These are phyloP conservation scores for Podocnemis expansa DNA, from an alignment of 2,113 vertebrate genomes.

Conservation along the genomic window DNA sequence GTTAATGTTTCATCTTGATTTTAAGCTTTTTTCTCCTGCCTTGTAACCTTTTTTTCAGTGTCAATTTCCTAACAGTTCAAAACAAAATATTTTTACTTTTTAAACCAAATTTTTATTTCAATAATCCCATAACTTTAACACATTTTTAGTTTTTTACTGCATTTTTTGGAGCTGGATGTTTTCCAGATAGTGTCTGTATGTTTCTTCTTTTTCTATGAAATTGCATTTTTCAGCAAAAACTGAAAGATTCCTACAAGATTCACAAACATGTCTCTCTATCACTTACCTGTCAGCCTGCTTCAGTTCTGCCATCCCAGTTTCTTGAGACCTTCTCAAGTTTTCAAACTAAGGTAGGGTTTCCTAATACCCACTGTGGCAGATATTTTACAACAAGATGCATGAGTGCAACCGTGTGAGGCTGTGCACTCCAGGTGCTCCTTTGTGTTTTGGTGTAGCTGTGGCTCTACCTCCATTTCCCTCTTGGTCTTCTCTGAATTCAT, in stretches of 20 bases:
- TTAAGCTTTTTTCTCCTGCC: not conserved
- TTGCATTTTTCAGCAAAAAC: not conserved
- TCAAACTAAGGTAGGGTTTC: not conserved
- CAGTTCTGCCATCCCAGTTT: not conserved
- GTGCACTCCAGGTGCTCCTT: not conserved
- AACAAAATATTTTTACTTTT: not conserved
- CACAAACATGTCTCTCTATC: not conserved
- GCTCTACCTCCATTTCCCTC: not conserved
- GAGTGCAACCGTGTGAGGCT: not conserved
- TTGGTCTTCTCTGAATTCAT: not conserved
- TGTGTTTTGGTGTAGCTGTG: not conserved
- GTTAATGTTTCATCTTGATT: not conserved
- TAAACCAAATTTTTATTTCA: not conserved
- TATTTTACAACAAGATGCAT: not conserved
- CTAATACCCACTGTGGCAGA: not conserved
- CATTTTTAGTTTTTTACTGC: not conserved
- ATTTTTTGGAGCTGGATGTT: not conserved
- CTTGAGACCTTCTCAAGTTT: fast-evolving
- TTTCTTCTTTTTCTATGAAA: no score
- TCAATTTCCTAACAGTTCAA: not conserved
- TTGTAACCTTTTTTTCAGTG: not conserved
- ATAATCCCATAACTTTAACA: not conserved
- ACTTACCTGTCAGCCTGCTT: not conserved
- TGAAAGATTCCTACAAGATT: not conserved
- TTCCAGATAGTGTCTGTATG: not conserved